Conservation (phyloP, 2,888 invertebrate genomes). For the Amphimallon solstitiale region DNA sequence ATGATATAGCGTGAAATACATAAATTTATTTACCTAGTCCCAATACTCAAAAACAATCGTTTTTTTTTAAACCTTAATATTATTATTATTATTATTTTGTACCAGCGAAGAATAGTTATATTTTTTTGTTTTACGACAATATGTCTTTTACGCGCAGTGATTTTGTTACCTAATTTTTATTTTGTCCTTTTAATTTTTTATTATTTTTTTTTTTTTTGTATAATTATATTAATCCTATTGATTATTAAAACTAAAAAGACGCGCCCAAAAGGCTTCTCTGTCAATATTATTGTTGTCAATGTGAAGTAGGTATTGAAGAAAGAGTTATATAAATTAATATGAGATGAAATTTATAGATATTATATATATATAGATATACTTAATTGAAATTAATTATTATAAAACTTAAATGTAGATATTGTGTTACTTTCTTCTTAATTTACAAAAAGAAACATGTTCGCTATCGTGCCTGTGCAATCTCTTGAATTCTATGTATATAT, state of each 20-base stretch:
- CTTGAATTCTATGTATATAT: constrained; percentile 46
- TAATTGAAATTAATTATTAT: constrained; percentile 27
- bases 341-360: background rate
- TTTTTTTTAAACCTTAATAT: constrained; percentile 10
- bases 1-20: constrained; percentile 39
- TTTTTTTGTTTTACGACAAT: constrained; percentile 30
- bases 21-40: constrained; percentile 38
- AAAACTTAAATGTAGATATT: constrained; percentile 39
- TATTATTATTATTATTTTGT: constrained; percentile 30
- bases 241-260: constrained; percentile 35
- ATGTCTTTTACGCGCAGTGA: constrained; percentile 32
- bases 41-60: constrained; percentile 32
- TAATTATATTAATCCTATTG: constrained; percentile 23
- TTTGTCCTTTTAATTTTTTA: background rate
- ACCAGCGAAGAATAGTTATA: constrained; percentile 30
- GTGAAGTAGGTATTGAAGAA: constrained; percentile 21
- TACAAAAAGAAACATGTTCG: constrained; percentile 24
- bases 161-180: constrained; percentile 39
- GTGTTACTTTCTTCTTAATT: constrained; percentile 35
- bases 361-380: constrained; percentile 30
- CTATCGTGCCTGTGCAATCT: constrained; percentile 42
- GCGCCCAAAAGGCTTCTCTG: constrained; percentile 33
- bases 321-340: constrained; percentile 4
- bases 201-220: constrained; percentile 22
- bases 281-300: constrained; percentile 25